phyloP scores from a whole-genome alignment of 2,113 vertebrate species.

The Python bivittatus region DNA sequence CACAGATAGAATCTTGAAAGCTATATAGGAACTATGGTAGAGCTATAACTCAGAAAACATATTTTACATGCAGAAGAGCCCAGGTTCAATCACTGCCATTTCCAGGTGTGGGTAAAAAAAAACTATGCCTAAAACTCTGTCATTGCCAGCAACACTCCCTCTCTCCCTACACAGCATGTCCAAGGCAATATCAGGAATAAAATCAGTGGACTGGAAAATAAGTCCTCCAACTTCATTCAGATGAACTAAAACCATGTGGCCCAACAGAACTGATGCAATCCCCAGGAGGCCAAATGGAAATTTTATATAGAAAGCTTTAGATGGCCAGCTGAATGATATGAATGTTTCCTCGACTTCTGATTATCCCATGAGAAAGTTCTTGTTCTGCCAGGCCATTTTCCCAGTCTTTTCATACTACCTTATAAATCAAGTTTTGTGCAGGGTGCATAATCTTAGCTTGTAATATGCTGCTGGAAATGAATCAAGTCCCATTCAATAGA shows the following conservation, averaged over 20 bases:
- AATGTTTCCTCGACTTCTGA: slow-evolving; percentile 43
- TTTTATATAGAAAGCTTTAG: slow-evolving; percentile 6
- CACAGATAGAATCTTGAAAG: background rate
- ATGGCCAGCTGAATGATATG: slow-evolving; percentile 40
- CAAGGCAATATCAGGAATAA: background rate
- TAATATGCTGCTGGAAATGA: slow-evolving; percentile 59
- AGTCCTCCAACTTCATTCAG: background rate
- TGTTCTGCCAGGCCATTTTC: slow-evolving; percentile 51
- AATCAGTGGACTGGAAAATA: background rate
- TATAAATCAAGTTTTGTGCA: slow-evolving; percentile 29
- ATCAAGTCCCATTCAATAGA: slow-evolving; percentile 25
- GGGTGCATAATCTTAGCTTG: slow-evolving; percentile 48
- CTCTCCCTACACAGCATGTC: background rate
- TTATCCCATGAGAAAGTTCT: slow-evolving; percentile 53
- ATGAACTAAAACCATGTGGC: background rate
- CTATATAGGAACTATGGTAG: background rate
- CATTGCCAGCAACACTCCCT: background rate
- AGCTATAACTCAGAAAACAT: background rate
- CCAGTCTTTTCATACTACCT: slow-evolving; percentile 31
- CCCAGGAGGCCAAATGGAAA: background rate
- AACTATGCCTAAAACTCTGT: background rate
- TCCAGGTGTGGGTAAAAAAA: background rate
- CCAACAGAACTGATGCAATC: background rate
- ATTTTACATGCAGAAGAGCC: background rate
- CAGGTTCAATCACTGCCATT: background rate